Conservation (phyloP, 1,140 invertebrate genomes). For the Leucophenga varia region DNA sequence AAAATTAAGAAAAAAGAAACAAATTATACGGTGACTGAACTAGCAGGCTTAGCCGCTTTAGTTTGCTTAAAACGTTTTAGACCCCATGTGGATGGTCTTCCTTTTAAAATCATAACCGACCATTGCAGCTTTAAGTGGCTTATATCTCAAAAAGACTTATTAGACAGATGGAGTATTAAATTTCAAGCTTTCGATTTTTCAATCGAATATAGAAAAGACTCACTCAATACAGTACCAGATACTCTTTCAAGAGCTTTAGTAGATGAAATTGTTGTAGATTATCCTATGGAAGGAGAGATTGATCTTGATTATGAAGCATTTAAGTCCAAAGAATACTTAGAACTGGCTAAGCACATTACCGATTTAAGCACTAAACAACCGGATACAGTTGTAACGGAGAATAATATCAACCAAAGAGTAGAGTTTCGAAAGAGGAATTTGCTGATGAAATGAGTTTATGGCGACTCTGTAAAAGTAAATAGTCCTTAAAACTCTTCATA, state of each 20-base stretch:
- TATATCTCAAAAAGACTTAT: conserved; percentile 46
- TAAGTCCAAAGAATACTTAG: not conserved
- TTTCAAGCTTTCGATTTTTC: conserved; percentile 32
- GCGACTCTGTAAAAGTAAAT: too few species aligned
- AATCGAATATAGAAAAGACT: conserved; percentile 35
- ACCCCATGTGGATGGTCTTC: conserved; percentile 49
- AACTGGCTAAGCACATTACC: not conserved
- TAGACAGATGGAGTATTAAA: conserved; percentile 34
- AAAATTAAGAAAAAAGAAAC: conserved; percentile 35
- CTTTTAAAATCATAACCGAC: conserved; percentile 50
- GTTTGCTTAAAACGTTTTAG: conserved; percentile 50
- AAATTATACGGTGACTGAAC: conserved; percentile 54
- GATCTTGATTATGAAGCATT: not conserved
- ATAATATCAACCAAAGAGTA: not conserved
- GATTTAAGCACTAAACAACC: not conserved
- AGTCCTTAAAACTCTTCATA: too few species aligned
- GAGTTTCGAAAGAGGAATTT: not conserved
- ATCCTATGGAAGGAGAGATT: too few species aligned
- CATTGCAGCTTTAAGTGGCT: conserved; percentile 32
- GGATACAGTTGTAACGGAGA: not conserved
- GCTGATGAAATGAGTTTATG: too few species aligned
- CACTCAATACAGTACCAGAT: conserved; percentile 24
- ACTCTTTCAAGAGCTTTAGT: not conserved
- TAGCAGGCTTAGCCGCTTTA: conserved; percentile 57
- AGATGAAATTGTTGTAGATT: not conserved